Conservation (phyloP, 2,797 vertebrate genomes). For the Pseudomugil gertrudae region DNA sequence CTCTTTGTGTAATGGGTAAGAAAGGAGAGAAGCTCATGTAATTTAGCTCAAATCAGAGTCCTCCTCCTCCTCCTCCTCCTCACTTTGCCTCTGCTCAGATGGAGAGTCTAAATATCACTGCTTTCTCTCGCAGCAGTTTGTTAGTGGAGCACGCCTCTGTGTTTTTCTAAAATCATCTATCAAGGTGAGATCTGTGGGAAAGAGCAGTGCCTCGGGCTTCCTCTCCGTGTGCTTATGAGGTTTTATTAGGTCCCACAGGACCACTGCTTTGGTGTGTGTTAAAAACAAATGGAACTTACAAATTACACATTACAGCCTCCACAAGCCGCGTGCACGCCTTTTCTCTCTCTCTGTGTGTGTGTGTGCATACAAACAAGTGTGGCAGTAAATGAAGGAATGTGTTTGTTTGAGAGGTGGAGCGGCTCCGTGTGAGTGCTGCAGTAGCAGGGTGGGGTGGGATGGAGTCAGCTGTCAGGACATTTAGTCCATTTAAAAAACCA, state of each 20-base stretch:
- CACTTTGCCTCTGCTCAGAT: constrained; percentile 58
- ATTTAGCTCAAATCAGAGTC: constrained; percentile 66
- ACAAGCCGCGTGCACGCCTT: constrained; percentile 18
- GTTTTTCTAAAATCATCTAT: constrained; percentile 77
- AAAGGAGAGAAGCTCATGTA: constrained; percentile 60
- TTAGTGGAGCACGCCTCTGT: constrained; percentile 75
- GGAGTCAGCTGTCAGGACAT: constrained; percentile 5
- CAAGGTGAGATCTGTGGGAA: constrained; percentile 79
- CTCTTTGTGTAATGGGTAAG: constrained; percentile 59
- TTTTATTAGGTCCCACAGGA: constrained; percentile 77
- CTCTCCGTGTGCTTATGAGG: constrained; percentile 75
- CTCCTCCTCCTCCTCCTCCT: constrained; percentile 36
- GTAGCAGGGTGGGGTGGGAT: constrained; percentile 24
- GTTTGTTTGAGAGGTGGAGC: constrained; percentile 26
- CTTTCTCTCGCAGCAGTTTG: constrained; percentile 70
- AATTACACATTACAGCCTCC: constrained; percentile 79
- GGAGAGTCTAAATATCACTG: constrained; percentile 63
- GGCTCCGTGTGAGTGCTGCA: constrained; percentile 10
- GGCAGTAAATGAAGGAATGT: constrained; percentile 49
- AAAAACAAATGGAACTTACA: constrained; percentile 82
- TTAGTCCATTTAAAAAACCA: neutral
- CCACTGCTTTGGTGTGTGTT: constrained; percentile 73
- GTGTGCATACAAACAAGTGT: constrained; percentile 23
- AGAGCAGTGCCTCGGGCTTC: constrained; percentile 74
- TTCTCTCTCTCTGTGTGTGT: constrained; percentile 16